Evolutionary conservation across 2,113 vertebrate species (phyloP), one percentile per base, ranked within the genome.

Genomic region (Phalacrocorax brasilianus): DNA sequence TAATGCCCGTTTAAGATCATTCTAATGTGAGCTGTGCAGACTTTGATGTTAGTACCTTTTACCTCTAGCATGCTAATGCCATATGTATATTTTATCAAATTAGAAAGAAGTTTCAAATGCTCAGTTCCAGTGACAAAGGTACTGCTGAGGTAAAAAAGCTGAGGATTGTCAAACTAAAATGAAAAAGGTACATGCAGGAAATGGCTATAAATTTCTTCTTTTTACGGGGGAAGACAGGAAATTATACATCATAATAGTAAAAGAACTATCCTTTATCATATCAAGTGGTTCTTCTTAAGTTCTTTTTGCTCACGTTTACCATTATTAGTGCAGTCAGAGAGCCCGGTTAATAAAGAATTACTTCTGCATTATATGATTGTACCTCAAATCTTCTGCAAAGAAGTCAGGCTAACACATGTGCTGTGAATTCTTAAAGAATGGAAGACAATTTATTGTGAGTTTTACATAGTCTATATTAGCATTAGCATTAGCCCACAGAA

Each of bases 221-320:
- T 97, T 97, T 95, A 95, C 61, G 84, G 85, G 67, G 35, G 28
- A 96, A 93, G 78, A 97, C 33, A 97, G 95, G 84, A 98, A 89
- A 95, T 95, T 97, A 97, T 94, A 95, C 89, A 94, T 88, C 74
- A 94, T 97, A 81, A 79, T 92, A 95, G 90, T 92, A 95, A 96
- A 97, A 97, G 74, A 90, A 97, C 96, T 93, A 87, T 84, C 66
- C 80, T 97, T 97, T 97, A 97, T 98, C 85, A 91, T 95, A 97
- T 93, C 96, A 97, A 97, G 95, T 94, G 83, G 91, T 88, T 91
- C 93, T 94, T 90, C 96, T 93, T 95, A 96, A 95, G 92, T 97
- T 88, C 91, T 95, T 97, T 94, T 96, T 96, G 79, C 70, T 95
- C 74, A 88, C 89, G 8, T 97, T 97, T 96, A 77, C 95, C 52